Evolutionary conservation across 2,888 invertebrate species (phyloP), one percentile per base, ranked within the genome.

Genomic region (Patella ulyssiponensis): DNA sequence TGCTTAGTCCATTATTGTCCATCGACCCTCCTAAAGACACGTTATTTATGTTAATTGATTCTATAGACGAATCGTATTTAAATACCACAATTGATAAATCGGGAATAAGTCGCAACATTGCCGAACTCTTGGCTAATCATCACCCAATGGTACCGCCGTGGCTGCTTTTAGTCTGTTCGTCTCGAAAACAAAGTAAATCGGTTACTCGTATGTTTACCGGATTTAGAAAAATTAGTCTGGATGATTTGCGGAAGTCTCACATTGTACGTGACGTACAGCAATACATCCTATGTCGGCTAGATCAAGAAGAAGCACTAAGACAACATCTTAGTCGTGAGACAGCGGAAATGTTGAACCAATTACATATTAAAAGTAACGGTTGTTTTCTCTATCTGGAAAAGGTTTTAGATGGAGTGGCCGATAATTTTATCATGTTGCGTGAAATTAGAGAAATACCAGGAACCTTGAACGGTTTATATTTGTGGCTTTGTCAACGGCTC

Each of bases 301-400:
- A 98, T 90, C 95, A 96, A 14, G 98, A 98, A 88, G 96, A 97
- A 27, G 94, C 95, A 52, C 93, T 98, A 12, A 93, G 96, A 58
- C 96, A 96, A 80, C 97, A 98, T 88, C 95, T 98, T 81, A 97
- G 96, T 69, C 93, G 95, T 77, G 96, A 96, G 89, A 98, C 98
- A 0, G 98, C 98, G 0, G 98, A 98, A 84, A 97, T 97, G 92
- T 92, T 98, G 3, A 98, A 98, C 92, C 97, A 98, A 88, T 93
- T 98, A 69, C 95, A 98, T 88, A 98, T 98, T 86, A 98, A 98
- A 92, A 97, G 97, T 89, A 98, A 98, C 88, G 98, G 98, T 23
- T 92, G 92, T 82, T 90, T 92, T 80, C 84, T 92, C 23, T 92
- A 92, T 79, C 82, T 92, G 77, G 91, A 92, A 82, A 90, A 89